phyloP scores from a whole-genome alignment of 1,140 invertebrate genomes.

The Cyclina sinensis region DNA sequence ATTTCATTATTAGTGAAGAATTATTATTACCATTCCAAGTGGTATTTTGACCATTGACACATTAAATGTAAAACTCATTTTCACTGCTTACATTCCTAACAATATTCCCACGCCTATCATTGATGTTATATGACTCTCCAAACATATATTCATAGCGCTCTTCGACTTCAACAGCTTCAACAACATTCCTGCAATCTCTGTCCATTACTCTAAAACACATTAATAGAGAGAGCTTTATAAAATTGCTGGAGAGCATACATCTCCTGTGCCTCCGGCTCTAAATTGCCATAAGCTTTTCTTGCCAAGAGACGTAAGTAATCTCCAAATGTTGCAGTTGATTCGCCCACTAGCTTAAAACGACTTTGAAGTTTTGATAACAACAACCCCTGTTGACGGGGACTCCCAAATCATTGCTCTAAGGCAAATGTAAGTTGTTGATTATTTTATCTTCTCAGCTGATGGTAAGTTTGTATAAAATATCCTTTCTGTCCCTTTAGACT shows the following conservation, averaged over 20 bases:
- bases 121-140: neutral
- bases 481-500: neutral
- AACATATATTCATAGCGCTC: neutral
- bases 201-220: neutral
- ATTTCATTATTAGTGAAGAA: no score
- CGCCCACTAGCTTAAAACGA: neutral
- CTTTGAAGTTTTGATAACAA: slow-evolving; percentile 7
- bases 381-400: neutral
- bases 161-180: neutral
- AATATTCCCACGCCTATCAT: neutral
- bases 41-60: no score
- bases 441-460: neutral
- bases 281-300: slow-evolving; percentile 27
- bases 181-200: neutral
- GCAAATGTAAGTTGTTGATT: neutral
- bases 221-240: no score
- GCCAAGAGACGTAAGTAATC: slow-evolving; percentile 16
- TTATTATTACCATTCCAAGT: no score
- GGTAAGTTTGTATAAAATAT: neutral
- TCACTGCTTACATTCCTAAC: neutral
- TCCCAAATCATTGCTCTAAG: neutral
- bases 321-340: neutral
- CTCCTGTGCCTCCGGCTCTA: slow-evolving; percentile 18
- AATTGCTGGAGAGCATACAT: neutral
- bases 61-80: no score